Evolutionary conservation across 2,797 vertebrate genomes (phyloP).

Genomic region (Carcharodon carcharias): DNA sequence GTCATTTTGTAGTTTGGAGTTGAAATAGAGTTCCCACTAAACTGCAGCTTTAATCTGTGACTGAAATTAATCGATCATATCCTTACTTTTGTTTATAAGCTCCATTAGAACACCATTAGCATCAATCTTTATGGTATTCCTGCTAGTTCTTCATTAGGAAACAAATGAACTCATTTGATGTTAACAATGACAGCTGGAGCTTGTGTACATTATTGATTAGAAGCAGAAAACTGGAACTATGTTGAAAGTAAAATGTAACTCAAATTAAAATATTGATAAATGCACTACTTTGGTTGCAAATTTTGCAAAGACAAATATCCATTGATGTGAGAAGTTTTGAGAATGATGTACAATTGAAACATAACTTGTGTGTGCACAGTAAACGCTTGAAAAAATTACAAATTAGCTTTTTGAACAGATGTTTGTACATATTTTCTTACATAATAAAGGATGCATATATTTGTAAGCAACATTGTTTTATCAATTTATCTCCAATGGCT

Average conservation of each 20-base stretch:
- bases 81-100: background rate
- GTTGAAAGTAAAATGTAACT: background rate
- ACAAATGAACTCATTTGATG: background rate
- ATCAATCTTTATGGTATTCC: background rate
- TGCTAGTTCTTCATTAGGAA: constrained; percentile 26
- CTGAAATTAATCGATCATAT: background rate
- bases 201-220: background rate
- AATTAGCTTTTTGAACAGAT: background rate
- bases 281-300: background rate
- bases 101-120: background rate
- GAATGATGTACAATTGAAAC: background rate
- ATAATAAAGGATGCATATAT: background rate
- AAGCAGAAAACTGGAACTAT: background rate
- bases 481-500: background rate
- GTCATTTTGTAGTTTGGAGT: background rate
- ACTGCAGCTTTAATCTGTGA: background rate
- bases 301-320: background rate
- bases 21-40: background rate
- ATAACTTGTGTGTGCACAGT: background rate
- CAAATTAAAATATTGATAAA: background rate
- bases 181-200: background rate
- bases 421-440: background rate
- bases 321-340: background rate
- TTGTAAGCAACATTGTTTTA: background rate
- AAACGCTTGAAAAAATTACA: background rate